phyloP scores from a whole-genome alignment of 2,888 invertebrate genomes.

The Rotaria sp. region DNA sequence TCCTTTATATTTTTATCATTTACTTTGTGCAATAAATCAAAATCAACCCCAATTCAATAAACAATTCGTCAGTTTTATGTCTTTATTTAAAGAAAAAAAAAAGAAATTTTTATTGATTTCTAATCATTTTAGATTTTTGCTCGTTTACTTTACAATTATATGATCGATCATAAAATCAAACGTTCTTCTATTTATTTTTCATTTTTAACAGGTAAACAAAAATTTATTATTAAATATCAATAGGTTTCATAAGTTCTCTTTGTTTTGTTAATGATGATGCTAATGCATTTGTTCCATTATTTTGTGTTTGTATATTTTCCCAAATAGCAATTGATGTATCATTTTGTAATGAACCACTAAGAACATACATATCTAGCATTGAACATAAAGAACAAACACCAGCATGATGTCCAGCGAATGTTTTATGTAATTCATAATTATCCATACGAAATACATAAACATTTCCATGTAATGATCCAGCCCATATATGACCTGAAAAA shows the following conservation, averaged over 20 bases:
- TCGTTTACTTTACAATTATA: background rate
- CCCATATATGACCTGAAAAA: background rate
- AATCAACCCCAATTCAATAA: background rate
- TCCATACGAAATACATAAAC: slow-evolving; percentile 4
- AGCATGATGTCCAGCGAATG: background rate
- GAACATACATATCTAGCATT: background rate
- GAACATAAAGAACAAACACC: background rate
- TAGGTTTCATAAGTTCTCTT: background rate
- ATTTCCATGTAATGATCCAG: background rate
- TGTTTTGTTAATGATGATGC: background rate
- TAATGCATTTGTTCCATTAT: background rate
- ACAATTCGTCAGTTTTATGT: background rate
- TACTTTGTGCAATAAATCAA: background rate
- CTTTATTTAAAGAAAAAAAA: no score
- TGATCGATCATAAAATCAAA: background rate
- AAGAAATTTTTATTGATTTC: background rate
- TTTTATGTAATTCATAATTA: slow-evolving; percentile 6
- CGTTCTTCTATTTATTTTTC: background rate
- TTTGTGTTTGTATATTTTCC: background rate
- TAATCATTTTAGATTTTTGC: background rate
- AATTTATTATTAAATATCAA: background rate
- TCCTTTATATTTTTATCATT: background rate
- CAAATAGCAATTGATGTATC: slow-evolving; percentile 24
- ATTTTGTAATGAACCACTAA: background rate
- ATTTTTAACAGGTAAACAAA: background rate